Base-by-base conservation (phyloP, 1,140 invertebrate species). In the Nebria ingens region DNA sequence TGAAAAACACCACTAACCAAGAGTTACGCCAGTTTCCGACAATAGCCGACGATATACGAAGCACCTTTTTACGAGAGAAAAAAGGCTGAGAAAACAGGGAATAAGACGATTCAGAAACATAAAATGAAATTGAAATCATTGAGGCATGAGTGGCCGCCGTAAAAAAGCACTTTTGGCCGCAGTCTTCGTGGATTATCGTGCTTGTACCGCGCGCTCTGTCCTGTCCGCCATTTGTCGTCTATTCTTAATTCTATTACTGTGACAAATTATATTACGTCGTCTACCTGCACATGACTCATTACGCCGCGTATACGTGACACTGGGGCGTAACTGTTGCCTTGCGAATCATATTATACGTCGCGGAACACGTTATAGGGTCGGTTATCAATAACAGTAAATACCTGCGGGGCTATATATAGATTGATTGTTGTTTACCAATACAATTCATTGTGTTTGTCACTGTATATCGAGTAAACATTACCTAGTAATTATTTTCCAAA, bases 211-310 rank as follows among this genome's bases (percentile, higher is more conserved):
- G 25, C 6, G 40, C 40, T 45, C 15, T 3, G 3, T 9, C 40
- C 15, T 45, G 9, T 45, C 40, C 17, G 9, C 17, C 40, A 45
- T 45, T 45, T 45, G 40, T 45, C 40, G 9, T 17, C 17, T 17
- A 45, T 45, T 45, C 40, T 45, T 45, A 45, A 45, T 45, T 45
- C 40, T 45, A 45, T 45, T 45, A 45, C 9, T 6, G 40, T 45
- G 40, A 45, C 40, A 45, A 45, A 45, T 45, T 45, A 17, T 45
- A 17, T 45, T 45, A 12, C 40, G 40, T 45, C 40, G 40, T 45
- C 9, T 45, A 45, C 40, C 17, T 9, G 15, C 9, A 4, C 40
- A 45, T 45, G 40, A 45, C 40, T 45, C 40, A 45, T 45, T 45
- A 45, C 40, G 17, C 40, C 40, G 6, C 17, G 15, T 9, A 11